Percentiles rank a stretch among this genome's conserved stretches.
Conservation (phyloP, 2,113 vertebrate genomes). For the Porphyrio hochstetteri region DNA sequence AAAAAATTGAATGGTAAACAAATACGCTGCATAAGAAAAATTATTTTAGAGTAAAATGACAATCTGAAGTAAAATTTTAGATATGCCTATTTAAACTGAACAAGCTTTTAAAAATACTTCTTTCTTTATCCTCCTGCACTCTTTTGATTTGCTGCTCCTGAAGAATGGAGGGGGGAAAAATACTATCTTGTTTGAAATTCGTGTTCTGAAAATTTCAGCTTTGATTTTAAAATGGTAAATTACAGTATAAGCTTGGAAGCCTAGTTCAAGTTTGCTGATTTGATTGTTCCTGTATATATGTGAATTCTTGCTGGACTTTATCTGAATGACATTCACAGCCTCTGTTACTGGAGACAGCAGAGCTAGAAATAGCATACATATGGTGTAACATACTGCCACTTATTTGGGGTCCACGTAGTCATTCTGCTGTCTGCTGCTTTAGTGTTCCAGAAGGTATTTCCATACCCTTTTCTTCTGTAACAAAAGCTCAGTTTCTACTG, state of each 20-base stretch:
- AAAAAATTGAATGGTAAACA: background rate
- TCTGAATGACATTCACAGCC: background rate
- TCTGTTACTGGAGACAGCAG: background rate
- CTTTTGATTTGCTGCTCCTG: background rate
- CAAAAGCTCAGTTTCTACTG: background rate
- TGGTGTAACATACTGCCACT: background rate
- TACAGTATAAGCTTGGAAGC: background rate
- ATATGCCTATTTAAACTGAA: background rate
- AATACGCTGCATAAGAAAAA: background rate
- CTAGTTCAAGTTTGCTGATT: background rate
- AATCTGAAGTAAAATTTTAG: background rate
- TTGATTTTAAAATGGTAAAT: background rate
- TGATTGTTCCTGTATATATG: background rate
- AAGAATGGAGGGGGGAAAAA: background rate
- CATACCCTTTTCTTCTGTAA: background rate
- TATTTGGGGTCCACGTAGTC: background rate
- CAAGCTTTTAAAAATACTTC: background rate
- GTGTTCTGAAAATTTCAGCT: background rate
- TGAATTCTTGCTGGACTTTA: background rate
- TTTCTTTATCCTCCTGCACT: accelerated
- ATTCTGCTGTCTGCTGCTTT: background rate
- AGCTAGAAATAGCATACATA: background rate
- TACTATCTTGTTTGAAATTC: background rate
- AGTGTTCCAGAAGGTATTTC: background rate
- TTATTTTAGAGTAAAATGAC: background rate